Base-by-base conservation (phyloP, 2,113 vertebrate species). In the Pseudorhombus dupliciocellatus region DNA sequence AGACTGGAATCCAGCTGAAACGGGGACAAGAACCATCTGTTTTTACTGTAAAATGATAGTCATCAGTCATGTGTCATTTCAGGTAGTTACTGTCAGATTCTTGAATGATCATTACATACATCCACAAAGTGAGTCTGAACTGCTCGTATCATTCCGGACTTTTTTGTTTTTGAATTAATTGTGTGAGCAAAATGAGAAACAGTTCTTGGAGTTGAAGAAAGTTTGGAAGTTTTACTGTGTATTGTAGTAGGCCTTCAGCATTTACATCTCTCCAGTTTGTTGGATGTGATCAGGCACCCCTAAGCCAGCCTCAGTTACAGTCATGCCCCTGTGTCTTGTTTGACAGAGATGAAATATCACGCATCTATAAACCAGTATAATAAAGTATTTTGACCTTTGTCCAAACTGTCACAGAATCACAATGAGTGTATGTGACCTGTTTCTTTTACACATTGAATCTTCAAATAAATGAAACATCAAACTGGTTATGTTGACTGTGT, bases 131-230 rank as follows among this genome's bases (percentile, higher is more conserved):
- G n/a, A 50, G 14, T 22, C 15, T 58, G 22, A 66, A 26, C 37
- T 42, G 64, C 60, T 61, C 56, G 10, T 57, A 42, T 70, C 77
- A 85, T 88, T 87, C 82, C 77, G 5, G 54, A 69, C 48, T 59
- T 69, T 59, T 69, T 11, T 24, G 16, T 59, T 69, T 31, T 63
- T 30, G 25, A 54, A 37, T 54, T 20, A 1, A 50, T 25, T 40
- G 0, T 69, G 53, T 80, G 30, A 59, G 1, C 26, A 56, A 2
- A 57, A n/a, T 0, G 4, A 25, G 20, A 50, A 42, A 11, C 22
- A 11, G 21, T 4, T 20, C 21, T 11, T 52, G 44, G 20, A 68
- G 51, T 5, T 62, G 48, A 34, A 16, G 46, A 50, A 50, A 50
- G 7, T 7, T n/a, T 15, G 4, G 25, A 70, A 22, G 26, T 52